Percentiles rank a stretch among this genome's conserved stretches.
Evolutionary conservation across 2,888 invertebrate species (phyloP).

Genomic region (Dioctria linearis): DNA sequence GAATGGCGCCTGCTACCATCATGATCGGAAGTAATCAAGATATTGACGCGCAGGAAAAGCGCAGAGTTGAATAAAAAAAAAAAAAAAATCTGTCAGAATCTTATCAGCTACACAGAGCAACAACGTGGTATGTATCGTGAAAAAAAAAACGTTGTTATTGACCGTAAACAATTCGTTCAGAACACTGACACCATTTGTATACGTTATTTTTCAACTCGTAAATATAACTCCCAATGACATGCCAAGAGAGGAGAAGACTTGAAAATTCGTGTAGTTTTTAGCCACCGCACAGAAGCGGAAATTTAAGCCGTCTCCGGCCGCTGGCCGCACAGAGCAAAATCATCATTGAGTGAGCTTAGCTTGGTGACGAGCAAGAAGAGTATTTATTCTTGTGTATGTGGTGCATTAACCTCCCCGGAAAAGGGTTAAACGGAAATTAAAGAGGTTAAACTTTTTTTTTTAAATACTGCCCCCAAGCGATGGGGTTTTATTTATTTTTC

Average conservation of each 20-base stretch:
- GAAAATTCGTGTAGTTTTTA: neutral
- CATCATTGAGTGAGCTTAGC: too few species aligned
- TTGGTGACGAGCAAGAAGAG: too few species aligned
- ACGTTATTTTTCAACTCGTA: neutral
- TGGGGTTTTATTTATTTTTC: neutral
- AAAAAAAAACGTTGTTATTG: constrained; percentile 7
- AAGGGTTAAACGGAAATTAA: constrained; percentile 42
- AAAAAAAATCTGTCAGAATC: constrained; percentile 31
- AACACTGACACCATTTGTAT: neutral
- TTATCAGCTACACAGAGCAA: constrained; percentile 20
- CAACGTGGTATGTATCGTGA: neutral
- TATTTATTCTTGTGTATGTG: neutral
- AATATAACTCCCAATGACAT: constrained; percentile 3
- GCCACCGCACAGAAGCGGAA: constrained; percentile 1
- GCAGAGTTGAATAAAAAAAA: neutral
- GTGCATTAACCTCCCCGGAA: neutral
- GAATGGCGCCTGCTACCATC: constrained; percentile 16
- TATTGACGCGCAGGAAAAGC: neutral
- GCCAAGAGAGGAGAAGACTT: constrained; percentile 1
- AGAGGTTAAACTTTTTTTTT: constrained; percentile 35
- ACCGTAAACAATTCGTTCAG: constrained; percentile 38
- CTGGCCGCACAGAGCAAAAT: too few species aligned
- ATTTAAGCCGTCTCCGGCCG: neutral
- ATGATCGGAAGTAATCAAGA: constrained; percentile 20
- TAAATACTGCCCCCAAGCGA: neutral